These are phyloP conservation scores for Pachycephus smyrnensis DNA, from an alignment of 2,888 invertebrate genomes.

Conservation along the genomic window DNA sequence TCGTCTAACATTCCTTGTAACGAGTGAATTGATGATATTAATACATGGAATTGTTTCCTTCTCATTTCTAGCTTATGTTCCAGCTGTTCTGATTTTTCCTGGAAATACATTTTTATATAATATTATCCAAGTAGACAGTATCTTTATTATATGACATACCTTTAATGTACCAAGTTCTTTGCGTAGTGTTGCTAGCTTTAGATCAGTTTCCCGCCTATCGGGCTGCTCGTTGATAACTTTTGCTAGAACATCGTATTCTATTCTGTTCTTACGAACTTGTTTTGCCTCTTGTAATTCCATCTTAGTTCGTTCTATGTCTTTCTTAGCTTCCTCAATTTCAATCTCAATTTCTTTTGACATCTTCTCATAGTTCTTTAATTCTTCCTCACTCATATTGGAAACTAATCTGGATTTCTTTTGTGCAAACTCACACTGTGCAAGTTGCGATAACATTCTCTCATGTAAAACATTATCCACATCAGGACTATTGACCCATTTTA, in stretches of 20 bases:
- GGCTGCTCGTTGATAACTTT: slow-evolving; percentile 92
- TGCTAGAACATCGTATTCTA: slow-evolving; percentile 93
- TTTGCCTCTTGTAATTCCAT: slow-evolving; percentile 84
- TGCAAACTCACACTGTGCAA: slow-evolving; percentile 90
- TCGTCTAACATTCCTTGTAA: slow-evolving; percentile 85
- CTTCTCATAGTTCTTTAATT: slow-evolving; percentile 84
- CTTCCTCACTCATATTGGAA: slow-evolving; percentile 85
- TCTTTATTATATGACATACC: slow-evolving; percentile 46
- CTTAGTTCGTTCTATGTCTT: slow-evolving; percentile 86
- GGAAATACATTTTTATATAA: slow-evolving; percentile 42
- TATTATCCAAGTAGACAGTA: not conserved
- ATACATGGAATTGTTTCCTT: slow-evolving; percentile 89
- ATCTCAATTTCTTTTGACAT: slow-evolving; percentile 82
- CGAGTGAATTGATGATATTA: slow-evolving; percentile 89
- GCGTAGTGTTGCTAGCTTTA: slow-evolving; percentile 77
- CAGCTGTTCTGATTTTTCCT: slow-evolving; percentile 78
- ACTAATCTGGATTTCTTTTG: slow-evolving; percentile 85
- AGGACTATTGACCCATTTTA: slow-evolving; percentile 81
- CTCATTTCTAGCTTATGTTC: slow-evolving; percentile 84
- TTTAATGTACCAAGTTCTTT: slow-evolving; percentile 78
- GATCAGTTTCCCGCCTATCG: slow-evolving; percentile 84
- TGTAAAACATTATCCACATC: slow-evolving; percentile 71
- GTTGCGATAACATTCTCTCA: slow-evolving; percentile 84
- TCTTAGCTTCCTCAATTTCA: slow-evolving; percentile 83
- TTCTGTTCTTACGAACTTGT: slow-evolving; percentile 87